Evolutionary conservation across 1,140 invertebrate genomes (phyloP).

Genomic region (Danaus melanippus): DNA sequence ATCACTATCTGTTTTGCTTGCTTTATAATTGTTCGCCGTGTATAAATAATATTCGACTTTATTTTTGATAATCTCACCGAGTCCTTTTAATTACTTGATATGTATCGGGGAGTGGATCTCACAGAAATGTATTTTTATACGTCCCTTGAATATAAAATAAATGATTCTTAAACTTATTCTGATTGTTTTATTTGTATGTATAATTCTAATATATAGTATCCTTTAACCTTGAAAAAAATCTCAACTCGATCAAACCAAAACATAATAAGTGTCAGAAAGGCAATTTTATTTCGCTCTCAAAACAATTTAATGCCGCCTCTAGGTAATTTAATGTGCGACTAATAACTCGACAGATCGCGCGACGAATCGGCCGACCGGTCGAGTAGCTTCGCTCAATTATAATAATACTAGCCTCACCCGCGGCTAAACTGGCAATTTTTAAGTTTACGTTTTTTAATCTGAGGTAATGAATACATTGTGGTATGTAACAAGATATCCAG

Average conservation of each 20-base stretch:
- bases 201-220: constrained; percentile 6
- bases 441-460: constrained; percentile 5
- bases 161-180: neutral
- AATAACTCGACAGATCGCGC: constrained; percentile 42
- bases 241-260: neutral
- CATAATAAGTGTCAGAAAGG: constrained; percentile 39
- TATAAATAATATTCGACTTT: no score
- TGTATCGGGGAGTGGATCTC: neutral
- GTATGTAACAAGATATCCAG: neutral
- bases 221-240: constrained; percentile 17
- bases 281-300: constrained; percentile 44
- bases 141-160: neutral
- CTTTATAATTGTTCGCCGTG: constrained; percentile 12
- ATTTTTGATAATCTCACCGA: neutral
- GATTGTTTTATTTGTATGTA: constrained; percentile 5
- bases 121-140: neutral
- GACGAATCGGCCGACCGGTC: constrained; percentile 43
- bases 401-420: constrained; percentile 21
- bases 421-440: constrained; percentile 18
- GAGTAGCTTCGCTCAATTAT: constrained; percentile 20
- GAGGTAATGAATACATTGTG: constrained; percentile 10
- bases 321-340: constrained; percentile 51
- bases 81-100: constrained; percentile 3
- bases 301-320: constrained; percentile 42
- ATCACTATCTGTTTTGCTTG: constrained; percentile 10